Evolutionary conservation across 2,888 invertebrate genomes (phyloP), one percentile per base, ranked within the genome.

Genomic region (Caenorhabditis imperialis): DNA sequence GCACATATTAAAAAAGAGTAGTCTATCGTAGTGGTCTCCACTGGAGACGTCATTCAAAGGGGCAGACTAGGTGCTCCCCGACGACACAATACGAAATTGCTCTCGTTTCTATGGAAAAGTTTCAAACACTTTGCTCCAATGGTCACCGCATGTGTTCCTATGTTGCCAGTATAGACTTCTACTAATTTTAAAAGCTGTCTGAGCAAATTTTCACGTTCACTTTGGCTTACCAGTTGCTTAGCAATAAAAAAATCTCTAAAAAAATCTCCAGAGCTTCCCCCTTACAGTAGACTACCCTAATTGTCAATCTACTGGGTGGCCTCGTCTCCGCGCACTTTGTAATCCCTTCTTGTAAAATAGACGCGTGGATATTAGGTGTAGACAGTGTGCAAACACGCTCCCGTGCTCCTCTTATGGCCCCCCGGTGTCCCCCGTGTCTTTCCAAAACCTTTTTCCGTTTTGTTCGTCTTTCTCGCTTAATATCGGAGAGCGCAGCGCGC

Each of bases 291-390:
- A n/a, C n/a, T n/a, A n/a, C n/a, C n/a, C n/a, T n/a, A n/a, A n/a
- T n/a, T n/a, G n/a, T n/a, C n/a, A n/a, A n/a, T n/a, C n/a, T n/a
- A n/a, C n/a, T n/a, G n/a, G n/a, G n/a, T n/a, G n/a, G n/a, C n/a
- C n/a, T n/a, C n/a, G n/a, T n/a, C n/a, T n/a, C n/a, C n/a, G n/a
- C n/a, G n/a, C n/a, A n/a, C n/a, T n/a, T 23, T 48, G 40, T 55
- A 65, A 65, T 65, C 55, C 38, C 47, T 45, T 33, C 30, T 63
- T 16, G 14, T 44, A 35, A 14, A 44, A 23, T 35, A 57, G 2
- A 7, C 33, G 55, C 57, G 57, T 55, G 65, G 47, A 57, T 55
- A 55, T 57, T 40, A 65, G 65, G 50, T 65, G 63, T 54, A 63
- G 53, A 54, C 61, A 30, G 50, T 63, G 65, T 42, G 65, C 57